Evolutionary conservation across 2,797 vertebrate species (phyloP).

Genomic region (Phalloptychus januarius): DNA sequence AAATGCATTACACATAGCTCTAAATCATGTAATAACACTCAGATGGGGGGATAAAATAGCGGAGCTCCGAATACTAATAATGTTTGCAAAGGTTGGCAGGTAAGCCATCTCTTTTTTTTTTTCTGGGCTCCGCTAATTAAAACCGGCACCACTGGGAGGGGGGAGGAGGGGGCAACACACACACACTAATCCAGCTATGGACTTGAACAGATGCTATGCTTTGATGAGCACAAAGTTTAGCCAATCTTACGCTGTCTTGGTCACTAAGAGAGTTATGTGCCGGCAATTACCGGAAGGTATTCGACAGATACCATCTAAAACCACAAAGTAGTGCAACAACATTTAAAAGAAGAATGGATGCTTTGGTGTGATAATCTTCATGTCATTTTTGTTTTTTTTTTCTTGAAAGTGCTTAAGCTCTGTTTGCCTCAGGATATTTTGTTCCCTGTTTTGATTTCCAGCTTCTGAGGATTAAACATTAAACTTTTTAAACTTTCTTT

Average conservation of each 20-base stretch:
- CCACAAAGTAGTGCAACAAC: not conserved
- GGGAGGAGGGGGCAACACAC: conserved; percentile 18
- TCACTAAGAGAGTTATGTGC: conserved; percentile 46
- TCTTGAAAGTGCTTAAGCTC: not conserved
- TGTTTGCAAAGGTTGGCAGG: conserved; percentile 73
- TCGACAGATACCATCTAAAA: conserved; percentile 24
- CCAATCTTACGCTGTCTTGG: conserved; percentile 45
- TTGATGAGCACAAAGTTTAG: conserved; percentile 71
- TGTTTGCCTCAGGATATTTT: conserved; percentile 1
- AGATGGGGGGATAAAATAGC: conserved; percentile 63
- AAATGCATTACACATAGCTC: conserved; percentile 28
- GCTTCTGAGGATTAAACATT: not conserved
- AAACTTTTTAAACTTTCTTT: not conserved
- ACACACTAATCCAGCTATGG: conserved; percentile 52
- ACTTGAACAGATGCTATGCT: conserved; percentile 72
- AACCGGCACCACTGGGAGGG: conserved; percentile 62
- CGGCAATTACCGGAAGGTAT: conserved; percentile 44
- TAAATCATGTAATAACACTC: conserved; percentile 42
- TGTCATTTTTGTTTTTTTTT: not conserved
- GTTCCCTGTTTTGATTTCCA: not conserved
- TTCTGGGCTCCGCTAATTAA: conserved; percentile 74
- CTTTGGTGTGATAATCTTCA: not conserved
- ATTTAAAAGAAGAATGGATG: conserved; percentile 1
- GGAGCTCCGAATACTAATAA: conserved; percentile 65
- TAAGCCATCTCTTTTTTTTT: conserved; percentile 65